Percentiles rank a stretch among this genome's conserved stretches.
Conservation (phyloP, 2,113 vertebrate species). For the Smithornis capensis region DNA sequence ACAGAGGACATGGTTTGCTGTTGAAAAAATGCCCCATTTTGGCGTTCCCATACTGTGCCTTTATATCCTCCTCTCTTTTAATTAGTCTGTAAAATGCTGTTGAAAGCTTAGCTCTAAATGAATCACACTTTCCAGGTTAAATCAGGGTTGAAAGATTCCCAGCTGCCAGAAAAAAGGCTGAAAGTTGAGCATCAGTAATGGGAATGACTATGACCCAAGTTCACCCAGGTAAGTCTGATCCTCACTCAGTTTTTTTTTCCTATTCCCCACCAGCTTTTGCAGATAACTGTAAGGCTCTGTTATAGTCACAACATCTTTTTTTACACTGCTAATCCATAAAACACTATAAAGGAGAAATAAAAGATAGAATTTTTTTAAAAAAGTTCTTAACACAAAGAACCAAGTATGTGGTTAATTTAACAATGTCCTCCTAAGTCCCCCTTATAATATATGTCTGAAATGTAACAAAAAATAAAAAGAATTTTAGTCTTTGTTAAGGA, state of each 20-base stretch:
- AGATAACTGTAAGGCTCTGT: not conserved
- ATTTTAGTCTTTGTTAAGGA: not conserved
- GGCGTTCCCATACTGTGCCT: not conserved
- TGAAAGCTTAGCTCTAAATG: not conserved
- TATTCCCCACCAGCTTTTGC: not conserved
- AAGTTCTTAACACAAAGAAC: not conserved
- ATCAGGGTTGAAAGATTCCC: not conserved
- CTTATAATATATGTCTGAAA: not conserved
- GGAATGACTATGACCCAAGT: not conserved
- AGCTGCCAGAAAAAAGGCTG: not conserved
- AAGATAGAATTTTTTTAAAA: not conserved
- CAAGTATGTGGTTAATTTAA: not conserved
- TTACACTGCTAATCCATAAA: not conserved
- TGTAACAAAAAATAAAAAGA: not conserved
- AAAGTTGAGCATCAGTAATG: not conserved
- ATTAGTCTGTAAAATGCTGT: not conserved
- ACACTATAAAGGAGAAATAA: not conserved
- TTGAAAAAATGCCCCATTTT: not conserved
- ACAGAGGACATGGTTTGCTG: not conserved
- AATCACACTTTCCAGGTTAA: not conserved
- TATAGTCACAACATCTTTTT: not conserved
- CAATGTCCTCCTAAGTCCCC: not conserved
- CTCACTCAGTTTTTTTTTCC: not conserved
- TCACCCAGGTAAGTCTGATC: not conserved
- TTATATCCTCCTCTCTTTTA: not conserved